These are phyloP conservation scores for Anomalospiza imberbis DNA, from an alignment of 2,797 vertebrate genomes.

Conservation along the genomic window DNA sequence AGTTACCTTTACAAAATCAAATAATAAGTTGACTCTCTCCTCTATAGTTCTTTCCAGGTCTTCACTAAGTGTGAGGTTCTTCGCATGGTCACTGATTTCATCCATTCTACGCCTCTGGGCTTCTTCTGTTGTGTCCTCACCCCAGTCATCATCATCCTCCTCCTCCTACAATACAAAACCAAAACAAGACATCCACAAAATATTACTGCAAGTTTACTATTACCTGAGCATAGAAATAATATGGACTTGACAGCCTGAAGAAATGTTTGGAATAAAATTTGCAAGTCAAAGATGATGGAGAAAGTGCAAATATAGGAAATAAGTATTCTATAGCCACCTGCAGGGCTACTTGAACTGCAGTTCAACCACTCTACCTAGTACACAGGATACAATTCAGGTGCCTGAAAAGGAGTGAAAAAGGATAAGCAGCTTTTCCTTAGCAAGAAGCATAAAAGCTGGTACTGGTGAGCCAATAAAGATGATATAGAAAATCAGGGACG, in stretches of 20 bases:
- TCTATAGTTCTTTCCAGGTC: constrained; percentile 94
- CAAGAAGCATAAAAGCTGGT: neutral
- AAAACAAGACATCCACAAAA: neutral
- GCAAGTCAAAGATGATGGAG: neutral
- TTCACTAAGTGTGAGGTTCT: constrained; percentile 94
- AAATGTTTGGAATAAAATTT: rapidly evolving
- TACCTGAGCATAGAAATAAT: rapidly evolving
- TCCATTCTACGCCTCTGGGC: constrained; percentile 96
- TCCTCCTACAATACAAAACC: constrained; percentile 61
- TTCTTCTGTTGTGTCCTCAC: constrained; percentile 96
- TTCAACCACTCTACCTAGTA: neutral
- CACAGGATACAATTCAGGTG: neutral
- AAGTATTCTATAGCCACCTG: neutral
- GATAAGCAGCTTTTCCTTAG: neutral
- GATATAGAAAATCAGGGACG: neutral
- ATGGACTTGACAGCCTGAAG: rapidly evolving
- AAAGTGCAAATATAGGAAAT: rapidly evolving
- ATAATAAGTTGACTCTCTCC: constrained; percentile 94
- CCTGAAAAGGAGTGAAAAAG: neutral
- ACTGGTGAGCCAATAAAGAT: neutral
- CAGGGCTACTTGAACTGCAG: neutral
- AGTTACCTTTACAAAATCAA: constrained; percentile 96
- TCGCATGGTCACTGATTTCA: constrained; percentile 97
- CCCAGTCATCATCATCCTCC: constrained; percentile 97
- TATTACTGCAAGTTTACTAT: neutral